phyloP scores from a whole-genome alignment of 2,888 invertebrate species.

The Linnaemya tessellans region DNA sequence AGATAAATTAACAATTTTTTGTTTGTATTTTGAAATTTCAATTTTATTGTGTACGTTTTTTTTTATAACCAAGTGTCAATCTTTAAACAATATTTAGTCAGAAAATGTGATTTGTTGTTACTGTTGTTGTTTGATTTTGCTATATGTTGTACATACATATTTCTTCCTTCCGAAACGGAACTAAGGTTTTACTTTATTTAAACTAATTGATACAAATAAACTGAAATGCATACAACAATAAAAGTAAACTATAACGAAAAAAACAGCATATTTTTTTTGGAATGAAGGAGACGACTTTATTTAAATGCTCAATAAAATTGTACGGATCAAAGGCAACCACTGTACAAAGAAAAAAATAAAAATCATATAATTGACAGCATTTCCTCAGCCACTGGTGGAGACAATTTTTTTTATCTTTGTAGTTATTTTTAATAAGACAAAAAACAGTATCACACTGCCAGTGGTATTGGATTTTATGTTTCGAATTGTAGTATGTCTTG shows the following conservation, averaged over 20 bases:
- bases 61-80: constrained; percentile 43
- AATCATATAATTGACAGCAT: constrained; percentile 68
- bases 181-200: constrained; percentile 67
- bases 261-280: constrained; percentile 4
- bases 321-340: constrained; percentile 55
- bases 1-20: constrained; percentile 31
- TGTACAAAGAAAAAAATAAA: constrained; percentile 30
- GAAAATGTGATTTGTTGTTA: constrained; percentile 4
- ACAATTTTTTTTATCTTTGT: constrained; percentile 37
- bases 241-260: background rate
- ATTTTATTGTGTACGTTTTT: constrained; percentile 11
- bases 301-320: constrained; percentile 64
- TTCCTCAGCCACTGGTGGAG: constrained; percentile 60
- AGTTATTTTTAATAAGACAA: constrained; percentile 29
- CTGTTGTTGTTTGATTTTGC: background rate
- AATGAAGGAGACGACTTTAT: constrained; percentile 62
- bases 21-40: constrained; percentile 16
- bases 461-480: constrained; percentile 39
- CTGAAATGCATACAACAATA: constrained; percentile 32
- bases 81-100: constrained; percentile 42
- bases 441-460: constrained; percentile 11
- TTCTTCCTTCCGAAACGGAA: constrained; percentile 69
- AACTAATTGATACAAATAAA: constrained; percentile 67
- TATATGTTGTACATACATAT: background rate
- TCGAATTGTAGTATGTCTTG: constrained; percentile 47